Percentiles rank a stretch among this genome's conserved stretches.
Evolutionary conservation across 2,113 vertebrate genomes (phyloP).

Genomic region (Nyctereutes procyonoides): DNA sequence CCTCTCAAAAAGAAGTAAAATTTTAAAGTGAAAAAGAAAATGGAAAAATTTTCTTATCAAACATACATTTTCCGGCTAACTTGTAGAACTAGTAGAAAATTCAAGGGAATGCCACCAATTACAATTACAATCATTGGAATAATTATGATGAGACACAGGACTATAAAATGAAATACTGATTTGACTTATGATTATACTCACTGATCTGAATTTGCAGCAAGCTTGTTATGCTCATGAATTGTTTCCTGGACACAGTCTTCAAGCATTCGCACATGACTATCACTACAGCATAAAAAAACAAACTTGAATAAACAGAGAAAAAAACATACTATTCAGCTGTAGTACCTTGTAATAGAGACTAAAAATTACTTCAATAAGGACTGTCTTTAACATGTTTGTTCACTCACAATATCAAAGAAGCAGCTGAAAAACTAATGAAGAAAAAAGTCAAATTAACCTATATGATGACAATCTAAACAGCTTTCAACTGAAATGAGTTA

Average conservation of each 20-base stretch:
- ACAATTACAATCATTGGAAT: background rate
- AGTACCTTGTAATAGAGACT: background rate
- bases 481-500: slow-evolving; percentile 27
- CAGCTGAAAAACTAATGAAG: slow-evolving; percentile 6
- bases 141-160: slow-evolving; percentile 32
- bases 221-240: slow-evolving; percentile 97
- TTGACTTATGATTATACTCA: slow-evolving; percentile 84
- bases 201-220: slow-evolving; percentile 98
- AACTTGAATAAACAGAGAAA: slow-evolving; percentile 50
- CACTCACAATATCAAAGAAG: background rate
- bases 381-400: background rate
- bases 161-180: background rate
- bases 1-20: slow-evolving; percentile 17
- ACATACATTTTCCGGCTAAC: background rate
- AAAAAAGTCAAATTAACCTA: background rate
- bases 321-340: background rate
- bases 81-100: background rate
- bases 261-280: slow-evolving; percentile 98
- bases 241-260: slow-evolving; percentile 98
- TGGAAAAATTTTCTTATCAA: background rate
- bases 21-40: slow-evolving; percentile 48
- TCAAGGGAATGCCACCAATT: background rate
- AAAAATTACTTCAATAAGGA: background rate
- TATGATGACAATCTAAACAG: background rate
- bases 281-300: slow-evolving; percentile 85